Evolutionary conservation across 2,888 invertebrate genomes (phyloP), one percentile per base, ranked within the genome.

Genomic region (Acrobasis consociella): DNA sequence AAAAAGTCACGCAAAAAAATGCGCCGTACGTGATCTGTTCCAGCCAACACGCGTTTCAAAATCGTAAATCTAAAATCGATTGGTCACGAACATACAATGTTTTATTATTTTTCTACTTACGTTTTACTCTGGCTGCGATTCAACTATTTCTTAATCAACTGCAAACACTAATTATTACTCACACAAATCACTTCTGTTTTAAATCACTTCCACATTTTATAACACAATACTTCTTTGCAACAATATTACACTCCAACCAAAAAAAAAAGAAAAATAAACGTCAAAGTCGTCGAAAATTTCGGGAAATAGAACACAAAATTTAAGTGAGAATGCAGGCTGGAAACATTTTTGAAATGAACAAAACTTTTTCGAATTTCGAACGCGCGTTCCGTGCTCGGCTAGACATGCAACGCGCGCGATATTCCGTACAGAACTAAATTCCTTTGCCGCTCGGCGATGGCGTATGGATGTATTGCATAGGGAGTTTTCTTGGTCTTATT

Each of bases 101-200:
- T 55, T 50, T 46, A 62, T 52, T 63, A 56, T 49, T 63, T 63
- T 49, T 38, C 16, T 63, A 63, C 63, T 63, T 55, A 63, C 63
- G 50, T 60, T 63, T 50, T 49, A 62, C 65, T 65, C 68, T 74
- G 72, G 74, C 74, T 69, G 60, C 64, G 60, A 63, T 67, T 72
- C 71, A 73, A 75, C 67, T 62, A 75, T 74, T 77, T 74, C 65
- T 69, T 71, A 70, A 75, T 73, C 67, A 72, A 72, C 73, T 49
- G 50, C 49, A 59, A 59, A 59, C 59, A 59, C 59, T 16, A 50
- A 49, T 49, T 49, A 49, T 50, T 58, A 13, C 46, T 5, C 51
- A 58, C 42, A 63, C 68, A 67, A 62, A 59, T 15, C 75, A 74
- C 70, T 61, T 8, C 60, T 62, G 61, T 65, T 64, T 60, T 61